Percentiles rank a stretch among this genome's conserved stretches.
Conservation (phyloP, 1,140 invertebrate species). For the Mactra quadrangularis region DNA sequence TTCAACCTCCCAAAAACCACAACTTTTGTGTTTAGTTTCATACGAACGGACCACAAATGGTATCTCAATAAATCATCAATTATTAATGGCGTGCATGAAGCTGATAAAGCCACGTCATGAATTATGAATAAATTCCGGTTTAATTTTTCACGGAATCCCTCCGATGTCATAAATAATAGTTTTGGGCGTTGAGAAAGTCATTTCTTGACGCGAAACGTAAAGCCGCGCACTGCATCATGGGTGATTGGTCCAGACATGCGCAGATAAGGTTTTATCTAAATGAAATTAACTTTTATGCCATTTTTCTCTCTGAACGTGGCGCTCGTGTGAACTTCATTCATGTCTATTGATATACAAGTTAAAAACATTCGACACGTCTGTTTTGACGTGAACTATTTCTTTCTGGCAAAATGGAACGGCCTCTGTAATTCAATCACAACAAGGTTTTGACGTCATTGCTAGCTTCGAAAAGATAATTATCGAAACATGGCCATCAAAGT, state of each 20-base stretch:
- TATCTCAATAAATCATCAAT: constrained; percentile 51
- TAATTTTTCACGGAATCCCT: constrained; percentile 38
- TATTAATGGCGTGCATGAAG: constrained; percentile 46
- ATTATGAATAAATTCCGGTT: constrained; percentile 62
- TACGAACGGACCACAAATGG: constrained; percentile 24
- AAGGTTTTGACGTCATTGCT: no score
- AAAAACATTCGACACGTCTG: no score
- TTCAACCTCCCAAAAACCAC: no score
- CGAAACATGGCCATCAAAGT: no score
- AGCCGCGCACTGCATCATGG: constrained; percentile 55
- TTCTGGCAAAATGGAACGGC: no score
- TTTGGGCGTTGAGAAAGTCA: constrained; percentile 47
- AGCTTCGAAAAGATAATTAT: no score
- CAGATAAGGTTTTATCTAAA: constrained; percentile 45
- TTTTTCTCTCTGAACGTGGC: no score
- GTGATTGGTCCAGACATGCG: constrained; percentile 54
- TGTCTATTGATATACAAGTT: no score
- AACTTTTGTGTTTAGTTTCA: no score
- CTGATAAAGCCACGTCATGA: constrained; percentile 57
- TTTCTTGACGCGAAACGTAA: constrained; percentile 42
- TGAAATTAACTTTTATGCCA: not conserved
- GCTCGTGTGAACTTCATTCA: no score
- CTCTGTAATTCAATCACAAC: no score
- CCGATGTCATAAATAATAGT: constrained; percentile 52
- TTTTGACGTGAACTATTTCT: no score